Conservation (phyloP, 2,888 invertebrate genomes). For the Coenonympha arcania region DNA sequence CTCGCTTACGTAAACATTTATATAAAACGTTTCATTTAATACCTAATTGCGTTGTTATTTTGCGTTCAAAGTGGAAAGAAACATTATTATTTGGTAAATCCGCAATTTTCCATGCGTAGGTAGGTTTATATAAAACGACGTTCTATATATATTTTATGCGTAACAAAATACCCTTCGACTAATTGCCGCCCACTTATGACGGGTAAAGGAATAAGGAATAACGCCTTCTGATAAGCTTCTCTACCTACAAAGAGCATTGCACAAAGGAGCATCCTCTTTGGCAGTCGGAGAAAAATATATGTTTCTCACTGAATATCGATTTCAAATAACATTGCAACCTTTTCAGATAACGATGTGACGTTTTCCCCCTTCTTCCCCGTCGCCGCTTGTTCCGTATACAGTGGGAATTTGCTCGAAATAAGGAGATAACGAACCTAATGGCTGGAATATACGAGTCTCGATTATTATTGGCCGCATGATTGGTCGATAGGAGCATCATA, state of each 20-base stretch:
- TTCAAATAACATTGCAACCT: conserved; percentile 75
- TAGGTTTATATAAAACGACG: neutral
- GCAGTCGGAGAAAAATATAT: conserved; percentile 44
- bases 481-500: too few species aligned
- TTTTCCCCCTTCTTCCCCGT: conserved; percentile 67
- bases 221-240: conserved; percentile 12
- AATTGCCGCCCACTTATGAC: conserved; percentile 15
- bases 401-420: conserved; percentile 71
- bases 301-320: conserved; percentile 69
- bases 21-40: neutral
- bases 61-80: neutral
- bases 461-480: conserved; percentile 46
- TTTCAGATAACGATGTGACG: conserved; percentile 73
- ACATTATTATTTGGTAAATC: neutral
- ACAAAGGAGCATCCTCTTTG: conserved; percentile 28
- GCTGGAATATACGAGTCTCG: conserved; percentile 44
- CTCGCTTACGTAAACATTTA: neutral
- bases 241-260: conserved; percentile 20
- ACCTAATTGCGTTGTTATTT: neutral
- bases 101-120: neutral
- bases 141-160: conserved; percentile 8
- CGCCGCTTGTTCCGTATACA: conserved; percentile 54
- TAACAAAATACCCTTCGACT: conserved; percentile 4
- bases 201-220: conserved; percentile 17
- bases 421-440: conserved; percentile 71